Evolutionary conservation across 2,888 invertebrate species (phyloP).

Genomic region (Agrotis exclamationis): DNA sequence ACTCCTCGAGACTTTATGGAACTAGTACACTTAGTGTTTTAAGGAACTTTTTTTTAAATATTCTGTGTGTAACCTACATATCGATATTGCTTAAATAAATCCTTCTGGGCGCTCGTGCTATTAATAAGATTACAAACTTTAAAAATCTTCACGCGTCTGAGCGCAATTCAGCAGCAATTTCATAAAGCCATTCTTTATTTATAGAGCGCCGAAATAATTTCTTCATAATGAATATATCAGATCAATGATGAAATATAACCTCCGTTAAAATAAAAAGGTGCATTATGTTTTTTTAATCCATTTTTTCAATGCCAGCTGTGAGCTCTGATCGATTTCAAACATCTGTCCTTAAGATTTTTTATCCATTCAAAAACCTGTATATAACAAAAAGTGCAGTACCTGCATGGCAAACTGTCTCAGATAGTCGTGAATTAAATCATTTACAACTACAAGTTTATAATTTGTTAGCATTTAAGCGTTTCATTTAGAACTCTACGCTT

Average conservation of each 20-base stretch:
- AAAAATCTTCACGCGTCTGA: not conserved
- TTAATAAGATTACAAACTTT: not conserved
- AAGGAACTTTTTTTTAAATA: no score
- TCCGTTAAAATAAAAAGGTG: conserved; percentile 18
- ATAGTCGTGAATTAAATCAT: not conserved
- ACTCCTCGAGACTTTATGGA: no score
- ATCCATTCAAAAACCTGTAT: conserved; percentile 47
- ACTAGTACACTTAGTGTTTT: no score
- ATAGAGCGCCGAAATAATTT: conserved; percentile 18
- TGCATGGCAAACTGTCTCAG: conserved; percentile 26
- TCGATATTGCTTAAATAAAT: not conserved
- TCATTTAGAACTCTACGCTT: no score
- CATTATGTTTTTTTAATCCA: conserved; percentile 10
- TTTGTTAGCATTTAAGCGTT: no score
- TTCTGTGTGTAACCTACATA: no score
- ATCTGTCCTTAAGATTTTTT: conserved; percentile 41
- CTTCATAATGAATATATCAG: conserved; percentile 18
- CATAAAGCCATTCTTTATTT: conserved; percentile 1
- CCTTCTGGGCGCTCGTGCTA: not conserved
- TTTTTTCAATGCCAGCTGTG: conserved; percentile 47
- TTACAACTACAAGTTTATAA: not conserved
- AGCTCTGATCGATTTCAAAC: conserved; percentile 26
- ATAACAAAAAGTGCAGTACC: conserved; percentile 28
- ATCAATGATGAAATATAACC: conserved; percentile 32
- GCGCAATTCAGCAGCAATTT: not conserved